phyloP scores from a whole-genome alignment of 2,113 vertebrate genomes.

The Passer montanus region DNA sequence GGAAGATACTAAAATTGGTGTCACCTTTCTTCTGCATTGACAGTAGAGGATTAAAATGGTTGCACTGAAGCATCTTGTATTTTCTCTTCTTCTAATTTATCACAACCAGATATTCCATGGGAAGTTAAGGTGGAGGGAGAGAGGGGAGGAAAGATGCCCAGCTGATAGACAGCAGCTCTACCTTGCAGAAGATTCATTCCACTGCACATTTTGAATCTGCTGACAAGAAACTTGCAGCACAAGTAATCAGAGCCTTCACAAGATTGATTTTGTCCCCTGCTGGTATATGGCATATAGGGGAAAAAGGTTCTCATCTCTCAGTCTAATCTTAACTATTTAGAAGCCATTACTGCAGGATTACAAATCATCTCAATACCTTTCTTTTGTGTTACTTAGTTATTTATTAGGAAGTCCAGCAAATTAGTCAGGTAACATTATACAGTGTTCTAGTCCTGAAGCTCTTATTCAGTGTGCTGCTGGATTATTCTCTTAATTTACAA shows the following conservation, averaged over 20 bases:
- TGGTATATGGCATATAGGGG: conserved; percentile 71
- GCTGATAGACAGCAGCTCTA: conserved; percentile 74
- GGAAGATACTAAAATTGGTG: conserved; percentile 45
- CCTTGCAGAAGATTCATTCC: conserved; percentile 79
- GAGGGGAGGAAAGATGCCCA: conserved; percentile 64
- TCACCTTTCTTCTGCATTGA: conserved; percentile 67
- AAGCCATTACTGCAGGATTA: conserved; percentile 75
- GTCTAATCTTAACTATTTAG: conserved; percentile 81
- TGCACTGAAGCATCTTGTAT: conserved; percentile 66
- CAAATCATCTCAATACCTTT: conserved; percentile 74
- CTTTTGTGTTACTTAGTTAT: conserved; percentile 55
- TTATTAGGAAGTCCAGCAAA: conserved; percentile 50
- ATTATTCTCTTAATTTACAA: not conserved
- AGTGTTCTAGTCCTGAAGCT: not conserved
- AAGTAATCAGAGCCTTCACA: conserved; percentile 77
- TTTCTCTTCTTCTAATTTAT: conserved; percentile 72
- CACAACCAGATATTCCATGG: conserved; percentile 68
- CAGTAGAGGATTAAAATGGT: conserved; percentile 73
- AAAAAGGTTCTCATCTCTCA: conserved; percentile 75
- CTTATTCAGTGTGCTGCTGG: not conserved
- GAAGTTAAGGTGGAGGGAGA: conserved; percentile 64
- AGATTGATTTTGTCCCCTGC: conserved; percentile 81
- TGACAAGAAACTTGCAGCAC: conserved; percentile 80
- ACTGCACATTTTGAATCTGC: conserved; percentile 80
- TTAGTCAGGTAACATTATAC: conserved; percentile 43